A percentile compares a stretch with the other conserved stretches of the same genome.
Evolutionary conservation across 2,113 vertebrate species (phyloP).

Genomic region (Sinocyclocheilus grahami): DNA sequence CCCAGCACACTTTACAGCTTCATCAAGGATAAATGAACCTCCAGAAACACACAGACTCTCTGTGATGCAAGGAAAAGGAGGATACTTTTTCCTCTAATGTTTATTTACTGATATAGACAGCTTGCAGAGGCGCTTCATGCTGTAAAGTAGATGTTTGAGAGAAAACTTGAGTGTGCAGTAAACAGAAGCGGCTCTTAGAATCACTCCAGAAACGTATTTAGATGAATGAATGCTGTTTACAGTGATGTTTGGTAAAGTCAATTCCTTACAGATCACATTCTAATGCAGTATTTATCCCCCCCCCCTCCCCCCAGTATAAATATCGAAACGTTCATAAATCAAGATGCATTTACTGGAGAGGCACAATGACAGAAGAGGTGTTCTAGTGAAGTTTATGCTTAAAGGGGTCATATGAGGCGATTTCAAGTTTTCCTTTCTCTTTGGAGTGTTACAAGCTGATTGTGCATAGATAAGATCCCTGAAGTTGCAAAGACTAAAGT

Average conservation of each 20-base stretch:
- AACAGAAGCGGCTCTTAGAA: background rate
- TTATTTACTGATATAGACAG: background rate
- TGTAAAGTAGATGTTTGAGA: too few species aligned
- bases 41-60: background rate
- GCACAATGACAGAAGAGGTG: background rate
- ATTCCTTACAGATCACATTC: too few species aligned
- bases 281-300: too few species aligned
- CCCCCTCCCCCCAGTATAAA: background rate
- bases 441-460: too few species aligned
- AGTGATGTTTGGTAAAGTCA: background rate
- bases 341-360: background rate
- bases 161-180: background rate
- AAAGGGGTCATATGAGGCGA: too few species aligned
- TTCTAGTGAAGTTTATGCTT: background rate
- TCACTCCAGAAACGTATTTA: background rate
- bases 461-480: too few species aligned
- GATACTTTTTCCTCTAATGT: constrained; percentile 1
- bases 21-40: background rate
- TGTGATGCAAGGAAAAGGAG: background rate
- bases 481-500: too few species aligned
- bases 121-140: too few species aligned
- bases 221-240: background rate
- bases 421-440: too few species aligned
- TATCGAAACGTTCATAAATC: background rate
- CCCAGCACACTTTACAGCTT: background rate